These are phyloP conservation scores for Fabriciana adippe DNA, from an alignment of 2,888 invertebrate species.

Conservation along the genomic window DNA sequence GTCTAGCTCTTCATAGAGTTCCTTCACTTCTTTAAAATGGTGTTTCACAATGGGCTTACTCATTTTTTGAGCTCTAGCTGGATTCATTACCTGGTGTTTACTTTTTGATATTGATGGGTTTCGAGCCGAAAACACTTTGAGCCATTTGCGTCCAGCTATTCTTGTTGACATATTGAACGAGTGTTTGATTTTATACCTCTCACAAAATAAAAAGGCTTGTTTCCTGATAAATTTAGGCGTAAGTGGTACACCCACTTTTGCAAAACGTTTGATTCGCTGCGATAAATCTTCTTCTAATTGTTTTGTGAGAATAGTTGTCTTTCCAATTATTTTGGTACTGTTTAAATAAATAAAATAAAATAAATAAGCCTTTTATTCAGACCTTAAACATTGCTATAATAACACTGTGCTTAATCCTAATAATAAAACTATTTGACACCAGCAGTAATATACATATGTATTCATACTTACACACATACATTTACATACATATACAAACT, in stretches of 20 bases:
- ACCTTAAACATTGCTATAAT: too few species aligned
- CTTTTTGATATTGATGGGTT: slow-evolving; percentile 25
- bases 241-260: neutral
- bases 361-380: too few species aligned
- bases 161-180: slow-evolving; percentile 28
- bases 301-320: neutral
- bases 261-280: neutral
- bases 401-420: too few species aligned
- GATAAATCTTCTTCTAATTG: slow-evolving; percentile 10
- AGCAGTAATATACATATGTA: too few species aligned
- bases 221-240: too few species aligned
- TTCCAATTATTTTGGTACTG: neutral
- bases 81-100: too few species aligned
- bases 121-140: slow-evolving; percentile 32
- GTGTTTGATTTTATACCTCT: slow-evolving; percentile 25
- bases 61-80: slow-evolving; percentile 41
- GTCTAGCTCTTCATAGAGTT: slow-evolving; percentile 42
- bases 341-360: too few species aligned
- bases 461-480: too few species aligned
- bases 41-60: slow-evolving; percentile 39
- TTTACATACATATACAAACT: too few species aligned
- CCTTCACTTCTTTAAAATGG: slow-evolving; percentile 29
- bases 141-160: slow-evolving; percentile 34
- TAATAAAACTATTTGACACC: too few species aligned
- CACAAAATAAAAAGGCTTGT: too few species aligned